These are phyloP conservation scores for Parnassius orleans DNA, from an alignment of 2,888 invertebrate genomes.

Conservation along the genomic window DNA sequence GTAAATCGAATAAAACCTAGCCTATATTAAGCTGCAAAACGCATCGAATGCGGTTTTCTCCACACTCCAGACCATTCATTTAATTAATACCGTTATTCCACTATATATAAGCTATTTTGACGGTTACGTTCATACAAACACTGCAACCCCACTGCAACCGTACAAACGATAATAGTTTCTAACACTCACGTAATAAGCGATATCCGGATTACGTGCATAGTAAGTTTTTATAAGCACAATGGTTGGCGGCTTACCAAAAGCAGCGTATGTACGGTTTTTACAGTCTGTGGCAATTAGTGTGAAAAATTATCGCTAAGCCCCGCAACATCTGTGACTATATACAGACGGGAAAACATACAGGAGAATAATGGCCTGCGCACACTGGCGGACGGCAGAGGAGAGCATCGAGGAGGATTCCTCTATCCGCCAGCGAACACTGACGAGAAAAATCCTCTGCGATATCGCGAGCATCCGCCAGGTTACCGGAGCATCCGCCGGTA, in stretches of 20 bases:
- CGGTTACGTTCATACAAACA: constrained; percentile 16
- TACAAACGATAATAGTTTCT: constrained; percentile 22
- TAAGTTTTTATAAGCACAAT: constrained; percentile 26
- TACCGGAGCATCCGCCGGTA: too few species aligned
- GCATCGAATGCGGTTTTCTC: constrained; percentile 32
- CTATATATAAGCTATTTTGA: constrained; percentile 34
- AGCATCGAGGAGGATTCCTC: too few species aligned
- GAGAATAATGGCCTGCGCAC: too few species aligned
- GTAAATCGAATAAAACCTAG: constrained; percentile 1
- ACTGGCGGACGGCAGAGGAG: too few species aligned
- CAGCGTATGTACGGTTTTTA: constrained; percentile 35
- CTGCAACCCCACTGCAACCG: too few species aligned
- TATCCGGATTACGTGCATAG: constrained; percentile 6
- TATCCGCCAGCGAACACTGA: too few species aligned
- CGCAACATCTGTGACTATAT: constrained; percentile 34
- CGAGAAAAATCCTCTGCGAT: too few species aligned
- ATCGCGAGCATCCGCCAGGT: too few species aligned
- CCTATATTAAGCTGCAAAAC: constrained; percentile 18
- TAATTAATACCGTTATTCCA: constrained; percentile 44
- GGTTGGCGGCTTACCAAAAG: constrained; percentile 37
- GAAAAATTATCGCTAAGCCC: constrained; percentile 38
- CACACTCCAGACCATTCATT: constrained; percentile 42
- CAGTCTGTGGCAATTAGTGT: constrained; percentile 41
- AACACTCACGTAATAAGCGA: constrained; percentile 11
- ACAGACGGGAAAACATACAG: constrained; percentile 11